Evolutionary conservation across 1,140 invertebrate genomes (phyloP).

Genomic region (Lamellibrachia luymesi): DNA sequence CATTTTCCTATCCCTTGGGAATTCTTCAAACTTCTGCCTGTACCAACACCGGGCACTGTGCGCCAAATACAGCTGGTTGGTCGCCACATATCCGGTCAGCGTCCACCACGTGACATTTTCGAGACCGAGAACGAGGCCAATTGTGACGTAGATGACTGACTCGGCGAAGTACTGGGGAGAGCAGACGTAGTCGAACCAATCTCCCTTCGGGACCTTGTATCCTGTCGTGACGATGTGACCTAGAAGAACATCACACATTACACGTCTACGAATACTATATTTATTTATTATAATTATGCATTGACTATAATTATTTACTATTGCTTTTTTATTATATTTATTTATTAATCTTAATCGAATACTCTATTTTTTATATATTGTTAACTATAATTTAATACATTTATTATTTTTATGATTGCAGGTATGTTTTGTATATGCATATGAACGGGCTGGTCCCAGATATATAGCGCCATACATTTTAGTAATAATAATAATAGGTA

Average conservation of each 20-base stretch:
- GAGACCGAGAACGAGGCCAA: slow-evolving; percentile 18
- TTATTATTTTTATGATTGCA: no score
- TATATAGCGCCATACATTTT: no score
- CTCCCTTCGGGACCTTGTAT: slow-evolving; percentile 21
- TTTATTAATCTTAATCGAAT: no score
- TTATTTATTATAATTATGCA: neutral
- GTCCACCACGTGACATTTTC: slow-evolving; percentile 6
- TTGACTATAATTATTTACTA: no score
- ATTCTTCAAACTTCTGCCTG: slow-evolving; percentile 19
- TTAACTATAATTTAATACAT: no score
- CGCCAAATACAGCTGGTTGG: slow-evolving; percentile 20
- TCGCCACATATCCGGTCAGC: slow-evolving; percentile 13
- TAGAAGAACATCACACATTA: neutral
- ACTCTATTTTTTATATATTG: no score
- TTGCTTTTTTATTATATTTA: no score
- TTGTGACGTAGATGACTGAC: slow-evolving; percentile 9
- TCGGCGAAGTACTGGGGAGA: slow-evolving; percentile 21
- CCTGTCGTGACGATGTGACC: slow-evolving; percentile 24
- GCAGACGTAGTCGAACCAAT: slow-evolving; percentile 21
- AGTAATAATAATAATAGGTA: no score
- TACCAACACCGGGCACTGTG: slow-evolving; percentile 13
- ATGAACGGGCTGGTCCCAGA: no score
- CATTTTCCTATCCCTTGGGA: slow-evolving; percentile 21
- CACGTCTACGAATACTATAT: neutral
- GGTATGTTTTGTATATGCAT: no score